Percentiles rank a stretch among this genome's conserved stretches.
Conservation (phyloP, 2,797 vertebrate species). For the Hoplostethus atlanticus region DNA sequence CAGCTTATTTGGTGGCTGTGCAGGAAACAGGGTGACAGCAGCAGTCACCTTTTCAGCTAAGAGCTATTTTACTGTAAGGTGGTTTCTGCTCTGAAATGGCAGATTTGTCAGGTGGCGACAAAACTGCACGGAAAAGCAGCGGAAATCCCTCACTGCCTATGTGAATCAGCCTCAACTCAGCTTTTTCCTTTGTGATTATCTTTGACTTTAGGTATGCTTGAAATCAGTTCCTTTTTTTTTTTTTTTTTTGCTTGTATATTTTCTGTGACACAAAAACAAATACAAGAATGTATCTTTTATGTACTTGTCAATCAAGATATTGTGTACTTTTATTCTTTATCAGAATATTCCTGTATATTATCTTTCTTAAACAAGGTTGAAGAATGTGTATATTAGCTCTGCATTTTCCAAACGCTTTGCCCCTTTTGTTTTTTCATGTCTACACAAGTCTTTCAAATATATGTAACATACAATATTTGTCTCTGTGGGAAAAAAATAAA, state of each 20-base stretch:
- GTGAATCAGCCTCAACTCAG: not conserved
- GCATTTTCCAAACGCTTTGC: slow-evolving; percentile 49
- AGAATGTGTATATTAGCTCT: slow-evolving; percentile 58
- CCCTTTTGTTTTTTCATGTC: slow-evolving; percentile 48
- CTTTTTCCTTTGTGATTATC: slow-evolving; percentile 22
- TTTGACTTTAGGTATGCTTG: slow-evolving; percentile 29
- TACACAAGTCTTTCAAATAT: slow-evolving; percentile 40
- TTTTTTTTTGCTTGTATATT: slow-evolving; percentile 51
- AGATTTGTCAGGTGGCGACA: slow-evolving; percentile 13
- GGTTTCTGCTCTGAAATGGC: slow-evolving; percentile 25
- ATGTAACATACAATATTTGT: slow-evolving; percentile 62
- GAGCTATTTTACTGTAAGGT: slow-evolving; percentile 40
- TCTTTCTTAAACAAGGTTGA: slow-evolving; percentile 46
- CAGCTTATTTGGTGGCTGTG: slow-evolving; percentile 17
- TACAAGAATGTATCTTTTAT: slow-evolving; percentile 76
- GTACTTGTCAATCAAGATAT: slow-evolving; percentile 55
- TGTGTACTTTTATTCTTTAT: slow-evolving; percentile 57
- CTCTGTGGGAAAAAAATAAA: slow-evolving; percentile 51
- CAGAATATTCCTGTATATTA: slow-evolving; percentile 48
- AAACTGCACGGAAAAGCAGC: slow-evolving; percentile 28
- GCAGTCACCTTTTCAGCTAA: slow-evolving; percentile 26
- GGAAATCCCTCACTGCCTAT: slow-evolving; percentile 6
- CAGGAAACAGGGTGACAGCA: slow-evolving; percentile 16
- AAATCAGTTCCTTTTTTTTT: slow-evolving; percentile 32
- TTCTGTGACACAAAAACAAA: slow-evolving; percentile 70